Percentiles rank a stretch among this genome's conserved stretches.
Evolutionary conservation across 2,113 vertebrate species (phyloP).

Genomic region (Gnathonemus longibarbis): DNA sequence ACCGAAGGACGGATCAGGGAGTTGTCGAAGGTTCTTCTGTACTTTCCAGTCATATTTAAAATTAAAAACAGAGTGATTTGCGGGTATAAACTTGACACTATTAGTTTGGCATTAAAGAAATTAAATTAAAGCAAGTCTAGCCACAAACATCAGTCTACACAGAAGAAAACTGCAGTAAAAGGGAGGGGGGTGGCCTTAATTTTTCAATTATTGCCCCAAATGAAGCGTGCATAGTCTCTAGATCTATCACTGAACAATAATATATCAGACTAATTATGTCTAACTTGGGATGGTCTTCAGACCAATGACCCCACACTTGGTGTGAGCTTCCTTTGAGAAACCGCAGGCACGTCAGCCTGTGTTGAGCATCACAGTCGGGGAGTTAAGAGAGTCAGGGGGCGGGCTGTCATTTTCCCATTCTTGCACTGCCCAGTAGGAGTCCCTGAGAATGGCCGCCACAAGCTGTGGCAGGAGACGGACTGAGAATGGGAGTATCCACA

Average conservation of each 20-base stretch:
- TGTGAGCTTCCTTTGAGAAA: background rate
- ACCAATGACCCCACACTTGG: background rate
- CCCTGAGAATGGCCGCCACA: slow-evolving; percentile 7
- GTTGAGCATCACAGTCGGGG: background rate
- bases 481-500: slow-evolving; percentile 8
- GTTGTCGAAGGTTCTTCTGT: background rate
- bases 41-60: background rate
- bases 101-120: background rate
- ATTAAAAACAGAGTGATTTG: background rate
- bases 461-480: background rate
- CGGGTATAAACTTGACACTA: background rate
- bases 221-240: background rate
- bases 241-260: background rate
- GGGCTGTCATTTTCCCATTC: slow-evolving; percentile 12
- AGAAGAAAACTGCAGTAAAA: background rate
- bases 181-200: background rate
- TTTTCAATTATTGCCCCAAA: background rate
- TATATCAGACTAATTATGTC: background rate
- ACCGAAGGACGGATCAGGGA: too few species aligned
- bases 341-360: background rate
- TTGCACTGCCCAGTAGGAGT: slow-evolving; percentile 20
- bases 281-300: background rate
- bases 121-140: background rate
- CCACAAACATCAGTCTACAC: background rate
- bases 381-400: background rate